Evolutionary conservation across 2,113 vertebrate genomes (phyloP).

Genomic region (Hepsetus odoe): DNA sequence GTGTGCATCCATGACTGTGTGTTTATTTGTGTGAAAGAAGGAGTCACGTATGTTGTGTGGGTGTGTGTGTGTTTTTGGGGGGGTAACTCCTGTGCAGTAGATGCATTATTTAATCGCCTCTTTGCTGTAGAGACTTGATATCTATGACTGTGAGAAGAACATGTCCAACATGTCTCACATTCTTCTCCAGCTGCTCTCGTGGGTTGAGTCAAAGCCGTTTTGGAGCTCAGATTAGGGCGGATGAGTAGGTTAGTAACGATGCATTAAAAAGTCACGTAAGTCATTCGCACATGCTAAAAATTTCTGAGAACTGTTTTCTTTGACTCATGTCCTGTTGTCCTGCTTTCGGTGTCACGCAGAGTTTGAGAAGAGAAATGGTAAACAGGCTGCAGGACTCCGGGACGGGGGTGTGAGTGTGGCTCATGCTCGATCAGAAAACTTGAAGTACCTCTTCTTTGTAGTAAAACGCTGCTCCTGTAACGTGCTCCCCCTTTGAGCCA

Average conservation of each 20-base stretch:
- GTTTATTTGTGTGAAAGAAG: background rate
- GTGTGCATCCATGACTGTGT: too few relatives aligned
- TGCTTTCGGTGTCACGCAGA: slow-evolving; percentile 66
- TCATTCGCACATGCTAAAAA: slow-evolving; percentile 76
- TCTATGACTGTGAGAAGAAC: slow-evolving; percentile 45
- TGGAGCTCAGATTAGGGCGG: slow-evolving; percentile 74
- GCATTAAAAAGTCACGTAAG: slow-evolving; percentile 76
- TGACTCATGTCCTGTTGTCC: slow-evolving; percentile 60
- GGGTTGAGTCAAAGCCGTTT: slow-evolving; percentile 71
- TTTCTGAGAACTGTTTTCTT: slow-evolving; percentile 70
- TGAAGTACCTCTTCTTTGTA: slow-evolving; percentile 40
- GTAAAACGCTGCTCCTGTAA: background rate
- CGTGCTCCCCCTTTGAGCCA: background rate
- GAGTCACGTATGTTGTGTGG: too few relatives aligned
- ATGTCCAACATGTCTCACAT: slow-evolving; percentile 72
- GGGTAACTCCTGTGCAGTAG: slow-evolving; percentile 1
- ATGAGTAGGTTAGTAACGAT: slow-evolving; percentile 71
- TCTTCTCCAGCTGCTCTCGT: slow-evolving; percentile 73
- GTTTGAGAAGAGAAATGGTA: slow-evolving; percentile 64
- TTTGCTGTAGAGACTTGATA: slow-evolving; percentile 41
- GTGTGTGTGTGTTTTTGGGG: background rate
- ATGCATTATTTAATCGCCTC: slow-evolving; percentile 29
- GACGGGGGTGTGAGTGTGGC: background rate
- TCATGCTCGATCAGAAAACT: background rate
- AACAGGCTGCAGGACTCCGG: slow-evolving; percentile 59